Conservation (phyloP, 2,797 vertebrate species). For the Holocentrus rufus region DNA sequence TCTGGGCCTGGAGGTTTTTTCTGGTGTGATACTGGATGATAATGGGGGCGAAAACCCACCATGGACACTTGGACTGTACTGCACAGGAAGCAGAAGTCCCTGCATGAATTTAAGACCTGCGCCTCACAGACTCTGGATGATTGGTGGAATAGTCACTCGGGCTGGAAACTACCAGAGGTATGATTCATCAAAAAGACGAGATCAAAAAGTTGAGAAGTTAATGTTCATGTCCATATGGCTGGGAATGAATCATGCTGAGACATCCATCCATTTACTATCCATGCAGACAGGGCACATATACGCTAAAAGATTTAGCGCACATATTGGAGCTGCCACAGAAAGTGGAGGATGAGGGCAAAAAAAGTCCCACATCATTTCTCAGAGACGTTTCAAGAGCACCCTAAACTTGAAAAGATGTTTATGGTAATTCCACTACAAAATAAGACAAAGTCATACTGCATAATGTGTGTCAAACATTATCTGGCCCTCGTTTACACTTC, state of each 20-base stretch:
- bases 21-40: background rate
- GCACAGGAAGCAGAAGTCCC: background rate
- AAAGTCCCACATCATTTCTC: background rate
- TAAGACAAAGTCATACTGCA: slow-evolving; percentile 20
- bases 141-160: background rate
- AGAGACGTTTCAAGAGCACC: background rate
- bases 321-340: background rate
- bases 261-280: background rate
- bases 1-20: background rate
- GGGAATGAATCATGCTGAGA: background rate
- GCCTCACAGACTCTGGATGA: background rate
- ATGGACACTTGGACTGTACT: background rate
- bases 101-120: background rate
- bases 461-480: slow-evolving; percentile 20
- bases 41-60: background rate
- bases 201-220: background rate
- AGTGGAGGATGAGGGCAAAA: background rate
- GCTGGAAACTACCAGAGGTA: background rate
- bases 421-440: slow-evolving; percentile 1
- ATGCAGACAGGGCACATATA: background rate
- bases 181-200: background rate
- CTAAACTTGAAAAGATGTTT: slow-evolving; percentile 9
- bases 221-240: background rate
- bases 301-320: background rate
- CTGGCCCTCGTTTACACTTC: slow-evolving; percentile 28